Evolutionary conservation across 1,140 invertebrate species (phyloP), one percentile per base, ranked within the genome.

Genomic region (Drosophila mauritiana): DNA sequence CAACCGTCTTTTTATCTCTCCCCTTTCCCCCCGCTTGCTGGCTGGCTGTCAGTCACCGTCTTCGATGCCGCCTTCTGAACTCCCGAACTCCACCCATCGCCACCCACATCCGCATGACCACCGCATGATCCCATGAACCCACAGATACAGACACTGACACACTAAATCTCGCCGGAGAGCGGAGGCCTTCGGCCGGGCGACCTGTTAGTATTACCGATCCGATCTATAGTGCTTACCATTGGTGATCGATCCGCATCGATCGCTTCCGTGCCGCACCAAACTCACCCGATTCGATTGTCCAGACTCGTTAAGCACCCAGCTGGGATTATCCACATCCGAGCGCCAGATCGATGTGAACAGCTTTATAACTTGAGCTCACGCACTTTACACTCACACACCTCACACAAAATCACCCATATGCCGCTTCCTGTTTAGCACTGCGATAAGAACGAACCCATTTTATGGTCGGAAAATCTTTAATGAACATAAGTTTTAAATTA

Each of bases 41-140:
- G 62, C 51, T 52, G 39, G 46, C 42, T 51, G 36, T 46, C 64
- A 89, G 84, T 84, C 42, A 89, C 68, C 55, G 58, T 80, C 73
- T 89, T 85, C 73, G 84, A 89, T 53, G 84, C 73, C 67, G 80
- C 80, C 73, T 90, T 90, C 62, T 89, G 64, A 86, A 65, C 20
- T 48, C 10, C 31, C 8, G 34, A 48, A 31, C 49, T 15, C 20
- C 22, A 52, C 49, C 49, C 42, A 61, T 65, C 56, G 22, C 22
- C 36, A 68, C 34, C 59, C 15, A 25, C 42, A 76, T 45, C 58
- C 52, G 59, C 56, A 83, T 57, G 45, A 49, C 48, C 11, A 42
- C 58, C 52, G 59, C 56, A 83, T 57, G 45, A 49, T 43, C 11
- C 76, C 55, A 73, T 40, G 34, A 56, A 63, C 11, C 52, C 40